Percentiles rank a stretch among this genome's conserved stretches.
phyloP scores from a whole-genome alignment of 2,113 vertebrate species.

The Donacobius atricapilla region DNA sequence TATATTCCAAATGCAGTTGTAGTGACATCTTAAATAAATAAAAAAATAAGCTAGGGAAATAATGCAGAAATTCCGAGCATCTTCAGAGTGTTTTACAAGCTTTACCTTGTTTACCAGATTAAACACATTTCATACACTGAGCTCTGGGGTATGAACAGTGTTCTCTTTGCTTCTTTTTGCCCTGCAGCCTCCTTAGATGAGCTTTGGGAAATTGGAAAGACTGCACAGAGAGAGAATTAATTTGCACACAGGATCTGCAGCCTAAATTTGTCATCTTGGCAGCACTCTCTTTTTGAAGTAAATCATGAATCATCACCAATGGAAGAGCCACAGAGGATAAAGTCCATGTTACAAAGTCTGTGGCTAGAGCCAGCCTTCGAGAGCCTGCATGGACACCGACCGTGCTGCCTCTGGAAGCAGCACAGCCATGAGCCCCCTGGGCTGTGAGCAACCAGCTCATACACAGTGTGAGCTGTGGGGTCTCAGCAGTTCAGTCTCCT shows the following conservation, averaged over 20 bases:
- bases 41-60: background rate
- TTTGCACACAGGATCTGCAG: background rate
- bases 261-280: background rate
- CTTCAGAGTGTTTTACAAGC: background rate
- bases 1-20: background rate
- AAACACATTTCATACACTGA: background rate
- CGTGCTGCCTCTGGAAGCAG: background rate
- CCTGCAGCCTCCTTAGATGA: background rate
- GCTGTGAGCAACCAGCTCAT: background rate
- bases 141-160: background rate
- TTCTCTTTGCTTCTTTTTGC: background rate
- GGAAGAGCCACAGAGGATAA: background rate
- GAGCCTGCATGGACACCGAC: fast-evolving
- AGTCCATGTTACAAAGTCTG: background rate
- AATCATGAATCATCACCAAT: background rate
- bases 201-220: background rate
- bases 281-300: background rate
- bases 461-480: background rate
- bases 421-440: background rate
- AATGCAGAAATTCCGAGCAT: background rate
- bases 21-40: background rate
- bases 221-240: background rate
- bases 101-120: background rate
- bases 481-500: background rate
- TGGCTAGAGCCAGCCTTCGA: background rate